Conservation (phyloP, 2,113 vertebrate species). For the Thalassoma bifasciatum region DNA sequence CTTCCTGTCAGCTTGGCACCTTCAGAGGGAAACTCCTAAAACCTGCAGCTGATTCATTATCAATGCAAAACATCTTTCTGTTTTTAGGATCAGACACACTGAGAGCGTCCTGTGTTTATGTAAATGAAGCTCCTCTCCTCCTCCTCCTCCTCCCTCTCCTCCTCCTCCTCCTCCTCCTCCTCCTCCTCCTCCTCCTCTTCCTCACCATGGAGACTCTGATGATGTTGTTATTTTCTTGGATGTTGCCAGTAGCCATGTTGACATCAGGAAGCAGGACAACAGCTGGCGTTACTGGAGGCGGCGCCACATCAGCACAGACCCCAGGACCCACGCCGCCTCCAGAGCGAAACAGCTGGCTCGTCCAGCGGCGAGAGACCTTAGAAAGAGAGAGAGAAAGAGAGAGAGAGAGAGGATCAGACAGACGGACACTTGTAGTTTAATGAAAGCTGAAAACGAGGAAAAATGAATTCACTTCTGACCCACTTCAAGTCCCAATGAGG, state of each 20-base stretch:
- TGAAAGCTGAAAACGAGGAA: neutral
- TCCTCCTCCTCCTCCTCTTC: no score
- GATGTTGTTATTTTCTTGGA: conserved; percentile 50
- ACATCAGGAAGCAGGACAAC: conserved; percentile 59
- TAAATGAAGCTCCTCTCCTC: no score
- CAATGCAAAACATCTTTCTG: neutral
- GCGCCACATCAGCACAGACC: conserved; percentile 53
- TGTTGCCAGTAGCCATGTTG: conserved; percentile 59
- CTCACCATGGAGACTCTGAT: neutral
- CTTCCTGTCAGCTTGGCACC: conserved; percentile 38
- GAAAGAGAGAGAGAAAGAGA: neutral
- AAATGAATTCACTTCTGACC: neutral
- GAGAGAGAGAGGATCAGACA: neutral
- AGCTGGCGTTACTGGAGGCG: conserved; percentile 70
- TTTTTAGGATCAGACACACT: no score
- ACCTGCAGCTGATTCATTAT: conserved; percentile 7
- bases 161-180: no score
- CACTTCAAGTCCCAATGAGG: neutral
- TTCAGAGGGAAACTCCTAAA: neutral
- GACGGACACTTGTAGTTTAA: neutral
- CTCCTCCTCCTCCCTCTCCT: no score
- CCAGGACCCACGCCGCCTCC: conserved; percentile 55
- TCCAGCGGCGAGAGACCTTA: conserved; percentile 52
- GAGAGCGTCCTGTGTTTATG: no score
- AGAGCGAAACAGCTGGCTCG: conserved; percentile 66